phyloP scores from a whole-genome alignment of 2,797 vertebrate species.

The Muraenolepis orangiensis region DNA sequence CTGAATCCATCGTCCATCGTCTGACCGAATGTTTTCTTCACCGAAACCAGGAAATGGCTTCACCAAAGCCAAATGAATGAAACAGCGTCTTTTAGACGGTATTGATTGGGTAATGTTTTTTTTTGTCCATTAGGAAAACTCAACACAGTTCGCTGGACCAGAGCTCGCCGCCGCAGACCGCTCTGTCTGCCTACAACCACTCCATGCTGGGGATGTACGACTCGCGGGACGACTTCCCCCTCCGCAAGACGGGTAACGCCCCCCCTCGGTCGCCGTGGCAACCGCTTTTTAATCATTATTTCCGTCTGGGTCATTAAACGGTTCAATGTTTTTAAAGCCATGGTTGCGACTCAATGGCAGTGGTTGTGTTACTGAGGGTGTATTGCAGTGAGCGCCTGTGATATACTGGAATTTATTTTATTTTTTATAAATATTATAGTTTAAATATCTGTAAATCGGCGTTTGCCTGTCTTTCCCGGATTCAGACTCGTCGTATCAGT shows the following conservation, averaged over 20 bases:
- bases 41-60: not conserved
- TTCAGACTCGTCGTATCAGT: too few relatives aligned
- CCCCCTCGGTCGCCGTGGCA: not conserved
- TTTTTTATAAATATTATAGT: too few relatives aligned
- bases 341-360: too few relatives aligned
- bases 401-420: too few relatives aligned
- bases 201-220: slow-evolving; percentile 93
- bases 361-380: too few relatives aligned
- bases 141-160: slow-evolving; percentile 98
- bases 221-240: slow-evolving; percentile 95
- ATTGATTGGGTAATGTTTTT: not conserved
- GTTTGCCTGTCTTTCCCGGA: too few relatives aligned
- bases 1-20: too few relatives aligned
- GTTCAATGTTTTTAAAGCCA: too few relatives aligned
- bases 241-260: slow-evolving; percentile 90
- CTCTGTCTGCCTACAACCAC: slow-evolving; percentile 89
- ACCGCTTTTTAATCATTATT: not conserved
- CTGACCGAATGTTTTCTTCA: not conserved
- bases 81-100: not conserved
- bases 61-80: not conserved
- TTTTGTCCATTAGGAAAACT: slow-evolving; percentile 81
- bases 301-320: too few relatives aligned
- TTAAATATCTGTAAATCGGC: too few relatives aligned
- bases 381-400: too few relatives aligned
- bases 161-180: slow-evolving; percentile 93